Evolutionary conservation across 30 jellyfish, hydroid and myxozoan genomes (phyloP), one percentile per base, ranked within the genome.

Genomic region (Rhopilema esculentum): DNA sequence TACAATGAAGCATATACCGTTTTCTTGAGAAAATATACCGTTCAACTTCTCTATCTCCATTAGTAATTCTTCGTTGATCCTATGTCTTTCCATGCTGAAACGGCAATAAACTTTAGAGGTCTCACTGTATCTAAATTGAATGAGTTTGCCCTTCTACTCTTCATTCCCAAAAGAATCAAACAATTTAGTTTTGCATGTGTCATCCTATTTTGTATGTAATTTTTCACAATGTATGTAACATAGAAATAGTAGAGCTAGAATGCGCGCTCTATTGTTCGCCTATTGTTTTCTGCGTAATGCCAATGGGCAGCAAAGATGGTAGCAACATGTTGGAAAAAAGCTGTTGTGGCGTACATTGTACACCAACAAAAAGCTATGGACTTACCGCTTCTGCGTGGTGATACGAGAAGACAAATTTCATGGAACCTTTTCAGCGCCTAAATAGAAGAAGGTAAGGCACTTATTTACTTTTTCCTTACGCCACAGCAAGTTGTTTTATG

Each of bases 211-310:
- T n/a, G n/a, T n/a, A n/a, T n/a, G n/a, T n/a, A n/a, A n/a, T n/a
- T n/a, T n/a, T n/a, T n/a, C n/a, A n/a, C n/a, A n/a, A n/a, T n/a
- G n/a, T n/a, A n/a, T n/a, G n/a, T n/a, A n/a, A n/a, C 83, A 72
- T 72, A 24, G 83, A 72, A 31, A 48, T 72, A 72, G 16, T 31
- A 72, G 83, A 21, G 57, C 65, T 72, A 72, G 83, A 72, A 31
- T 72, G 83, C 83, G 83, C 67, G 83, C 65, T 72, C 67, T 72
- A 48, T 66, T 66, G 77, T 66, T 66, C 77, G 30, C 77, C 22
- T 0, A 12, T 72, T 22, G 67, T 51, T 22, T 72, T 18, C 31
- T 27, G 57, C 57, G 67, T 19, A 27, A 25, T 21, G 48, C 33
- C 32, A 69, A 72, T 72, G 83, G 83, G 27, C 31, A 29, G 83